Conservation (phyloP, 1,140 invertebrate genomes). For the Ostrea edulis region DNA sequence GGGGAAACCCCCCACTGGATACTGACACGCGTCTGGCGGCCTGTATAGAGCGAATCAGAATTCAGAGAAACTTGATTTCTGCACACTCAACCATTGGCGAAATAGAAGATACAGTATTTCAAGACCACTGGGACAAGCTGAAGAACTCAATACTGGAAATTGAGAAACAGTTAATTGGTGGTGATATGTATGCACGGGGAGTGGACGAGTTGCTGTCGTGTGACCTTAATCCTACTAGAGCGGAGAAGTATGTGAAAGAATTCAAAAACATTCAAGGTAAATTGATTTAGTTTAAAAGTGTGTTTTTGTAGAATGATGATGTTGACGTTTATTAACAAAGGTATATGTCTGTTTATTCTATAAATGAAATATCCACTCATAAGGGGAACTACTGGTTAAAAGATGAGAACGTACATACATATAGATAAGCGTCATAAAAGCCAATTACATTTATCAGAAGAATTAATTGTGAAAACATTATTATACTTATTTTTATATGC, state of each 20-base stretch:
- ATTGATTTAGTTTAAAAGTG: neutral
- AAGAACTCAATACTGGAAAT: neutral
- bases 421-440: neutral
- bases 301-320: neutral
- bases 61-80: neutral
- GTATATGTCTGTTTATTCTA: neutral
- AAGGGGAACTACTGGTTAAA: no score
- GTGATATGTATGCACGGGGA: no score
- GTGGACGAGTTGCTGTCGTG: no score
- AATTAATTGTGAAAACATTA: no score
- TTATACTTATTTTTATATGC: no score
- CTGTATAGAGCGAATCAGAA: no score
- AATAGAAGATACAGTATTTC: neutral
- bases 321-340: neutral
- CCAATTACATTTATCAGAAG: neutral
- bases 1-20: neutral
- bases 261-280: neutral
- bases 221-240: neutral
- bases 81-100: neutral
- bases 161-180: no score
- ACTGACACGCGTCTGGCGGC: neutral
- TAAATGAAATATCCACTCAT: no score
- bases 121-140: neutral
- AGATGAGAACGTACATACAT: neutral
- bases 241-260: neutral